Conservation (phyloP, 2,113 vertebrate species). For the Zosterops lateralis region DNA sequence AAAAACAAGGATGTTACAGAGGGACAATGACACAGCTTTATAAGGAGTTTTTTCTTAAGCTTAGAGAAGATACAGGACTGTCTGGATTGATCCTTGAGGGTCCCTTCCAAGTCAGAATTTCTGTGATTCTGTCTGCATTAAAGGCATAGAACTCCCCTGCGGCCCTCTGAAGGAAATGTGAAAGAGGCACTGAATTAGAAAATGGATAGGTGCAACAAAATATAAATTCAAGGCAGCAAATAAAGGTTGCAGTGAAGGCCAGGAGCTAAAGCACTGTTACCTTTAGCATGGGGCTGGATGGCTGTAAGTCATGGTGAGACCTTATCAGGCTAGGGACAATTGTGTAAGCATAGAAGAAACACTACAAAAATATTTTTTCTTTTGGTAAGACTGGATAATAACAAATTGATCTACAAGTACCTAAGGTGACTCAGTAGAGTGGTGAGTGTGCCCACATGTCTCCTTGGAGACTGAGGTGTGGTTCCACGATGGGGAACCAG, state of each 20-base stretch:
- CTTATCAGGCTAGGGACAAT: neutral
- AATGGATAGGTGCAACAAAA: neutral
- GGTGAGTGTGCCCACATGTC: neutral
- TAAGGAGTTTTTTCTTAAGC: neutral
- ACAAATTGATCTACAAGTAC: neutral
- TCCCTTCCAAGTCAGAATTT: neutral
- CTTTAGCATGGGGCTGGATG: neutral
- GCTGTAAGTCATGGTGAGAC: neutral
- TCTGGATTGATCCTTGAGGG: neutral
- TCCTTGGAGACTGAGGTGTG: neutral
- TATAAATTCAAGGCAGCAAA: neutral
- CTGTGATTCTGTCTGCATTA: neutral
- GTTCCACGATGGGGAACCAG: rapidly evolving
- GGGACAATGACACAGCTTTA: neutral
- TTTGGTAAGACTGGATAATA: neutral
- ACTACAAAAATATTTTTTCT: neutral
- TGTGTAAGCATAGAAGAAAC: neutral
- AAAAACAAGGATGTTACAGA: neutral
- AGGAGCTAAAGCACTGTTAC: neutral
- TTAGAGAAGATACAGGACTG: neutral
- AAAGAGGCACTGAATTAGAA: neutral
- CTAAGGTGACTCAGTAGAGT: neutral
- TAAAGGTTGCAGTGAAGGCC: neutral
- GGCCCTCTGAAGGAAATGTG: neutral
- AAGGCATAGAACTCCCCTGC: neutral